A percentile compares a stretch with the other conserved stretches of the same genome.
These are phyloP conservation scores for Grapholita molesta DNA, from an alignment of 1,140 invertebrate genomes.

Conservation along the genomic window DNA sequence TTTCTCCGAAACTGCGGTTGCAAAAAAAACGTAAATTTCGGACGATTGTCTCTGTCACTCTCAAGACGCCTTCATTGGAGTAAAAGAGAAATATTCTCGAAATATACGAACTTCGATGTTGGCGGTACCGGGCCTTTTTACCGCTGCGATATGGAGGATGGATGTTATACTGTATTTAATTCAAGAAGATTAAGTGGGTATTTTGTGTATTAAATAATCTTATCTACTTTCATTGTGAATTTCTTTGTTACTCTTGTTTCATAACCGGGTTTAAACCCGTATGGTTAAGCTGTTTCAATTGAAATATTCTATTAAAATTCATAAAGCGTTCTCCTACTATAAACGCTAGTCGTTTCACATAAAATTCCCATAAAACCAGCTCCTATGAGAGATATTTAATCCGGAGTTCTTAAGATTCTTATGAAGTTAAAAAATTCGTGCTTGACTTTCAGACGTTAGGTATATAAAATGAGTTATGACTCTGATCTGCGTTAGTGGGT, in stretches of 20 bases:
- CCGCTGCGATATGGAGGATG: too few relatives aligned
- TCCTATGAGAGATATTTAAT: not conserved
- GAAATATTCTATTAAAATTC: not conserved
- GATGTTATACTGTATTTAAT: too few relatives aligned
- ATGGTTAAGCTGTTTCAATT: not conserved
- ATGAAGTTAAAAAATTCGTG: conserved; percentile 8
- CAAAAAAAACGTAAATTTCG: too few relatives aligned
- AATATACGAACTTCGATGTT: too few relatives aligned
- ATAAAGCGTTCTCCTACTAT: not conserved
- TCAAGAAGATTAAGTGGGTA: too few relatives aligned
- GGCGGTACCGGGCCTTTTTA: too few relatives aligned
- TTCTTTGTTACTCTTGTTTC: not conserved
- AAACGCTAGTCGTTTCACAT: not conserved
- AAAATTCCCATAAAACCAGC: not conserved
- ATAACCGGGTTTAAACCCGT: not conserved
- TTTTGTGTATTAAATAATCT: not conserved
- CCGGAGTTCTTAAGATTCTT: conserved; percentile 2
- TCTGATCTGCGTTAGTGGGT: not conserved
- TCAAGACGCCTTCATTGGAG: too few relatives aligned
- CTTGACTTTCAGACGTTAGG: not conserved
- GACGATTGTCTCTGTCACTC: too few relatives aligned
- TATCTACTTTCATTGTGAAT: not conserved
- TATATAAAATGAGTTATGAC: conserved; percentile 14
- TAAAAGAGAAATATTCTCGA: too few relatives aligned
- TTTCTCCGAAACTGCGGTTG: too few relatives aligned